A percentile compares a stretch with the other conserved stretches of the same genome.
phyloP scores from a whole-genome alignment of 2,888 invertebrate species.

The Morpho helenor region DNA sequence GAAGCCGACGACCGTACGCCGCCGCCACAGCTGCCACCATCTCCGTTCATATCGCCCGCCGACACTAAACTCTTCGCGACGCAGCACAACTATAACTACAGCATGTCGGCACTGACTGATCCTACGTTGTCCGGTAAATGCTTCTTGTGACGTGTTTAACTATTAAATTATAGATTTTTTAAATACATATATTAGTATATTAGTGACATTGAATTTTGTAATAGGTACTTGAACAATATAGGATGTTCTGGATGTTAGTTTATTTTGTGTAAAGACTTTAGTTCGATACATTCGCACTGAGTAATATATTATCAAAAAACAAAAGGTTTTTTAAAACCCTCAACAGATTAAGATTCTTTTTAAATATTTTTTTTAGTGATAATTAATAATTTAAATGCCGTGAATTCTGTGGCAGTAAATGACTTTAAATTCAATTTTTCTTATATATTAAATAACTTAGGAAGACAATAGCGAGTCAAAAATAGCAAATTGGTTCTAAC shows the following conservation, averaged over 20 bases:
- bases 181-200: too few relatives aligned
- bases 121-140: conserved; percentile 85
- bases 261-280: too few relatives aligned
- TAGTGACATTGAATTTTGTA: too few relatives aligned
- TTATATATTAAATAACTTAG: not conserved
- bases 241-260: too few relatives aligned
- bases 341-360: too few relatives aligned
- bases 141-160: conserved; percentile 13
- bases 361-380: too few relatives aligned
- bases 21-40: conserved; percentile 78
- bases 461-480: not conserved
- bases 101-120: conserved; percentile 88
- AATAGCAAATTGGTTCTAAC: conserved; percentile 12
- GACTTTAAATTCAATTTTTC: not conserved
- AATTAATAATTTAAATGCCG: not conserved
- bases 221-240: too few relatives aligned
- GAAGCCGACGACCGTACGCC: conserved; percentile 78
- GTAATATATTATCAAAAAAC: too few relatives aligned
- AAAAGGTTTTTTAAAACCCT: too few relatives aligned
- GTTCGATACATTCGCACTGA: too few relatives aligned
- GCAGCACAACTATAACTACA: conserved; percentile 87
- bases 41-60: conserved; percentile 85
- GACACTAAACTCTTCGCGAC: conserved; percentile 87
- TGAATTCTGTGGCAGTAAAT: conserved; percentile 12
- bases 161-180: not conserved